phyloP scores from a whole-genome alignment of 1,140 invertebrate genomes.

The Wiebesia pumilae region DNA sequence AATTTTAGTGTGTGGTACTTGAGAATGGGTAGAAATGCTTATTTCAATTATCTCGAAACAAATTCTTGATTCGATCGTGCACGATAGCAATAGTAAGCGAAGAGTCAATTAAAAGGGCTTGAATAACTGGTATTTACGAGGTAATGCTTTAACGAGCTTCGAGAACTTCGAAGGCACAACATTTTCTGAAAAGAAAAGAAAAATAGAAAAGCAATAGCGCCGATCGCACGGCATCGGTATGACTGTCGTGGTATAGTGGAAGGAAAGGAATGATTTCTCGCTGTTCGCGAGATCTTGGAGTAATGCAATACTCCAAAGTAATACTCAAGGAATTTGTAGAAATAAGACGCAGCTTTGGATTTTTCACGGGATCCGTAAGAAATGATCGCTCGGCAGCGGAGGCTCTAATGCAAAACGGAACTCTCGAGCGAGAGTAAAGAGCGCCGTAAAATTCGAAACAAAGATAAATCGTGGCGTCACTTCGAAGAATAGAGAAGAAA shows the following conservation, averaged over 20 bases:
- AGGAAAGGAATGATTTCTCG: not conserved
- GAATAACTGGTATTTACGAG: not conserved
- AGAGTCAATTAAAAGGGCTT: not conserved
- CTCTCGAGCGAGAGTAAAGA: slow-evolving; percentile 43
- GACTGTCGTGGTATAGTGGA: not conserved
- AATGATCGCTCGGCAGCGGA: slow-evolving; percentile 8
- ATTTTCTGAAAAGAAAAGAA: too few species aligned
- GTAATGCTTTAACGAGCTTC: not conserved
- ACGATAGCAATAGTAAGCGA: not conserved
- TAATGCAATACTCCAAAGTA: not conserved
- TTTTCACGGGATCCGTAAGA: not conserved
- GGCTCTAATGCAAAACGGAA: not conserved
- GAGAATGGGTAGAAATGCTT: not conserved
- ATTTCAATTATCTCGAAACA: slow-evolving; percentile 7
- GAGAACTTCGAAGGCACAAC: too few species aligned
- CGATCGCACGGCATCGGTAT: not conserved
- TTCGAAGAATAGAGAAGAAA: slow-evolving; percentile 34
- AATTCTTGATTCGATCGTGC: not conserved
- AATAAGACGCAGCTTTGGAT: not conserved
- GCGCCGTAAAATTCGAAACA: slow-evolving; percentile 21
- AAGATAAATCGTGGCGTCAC: slow-evolving; percentile 50
- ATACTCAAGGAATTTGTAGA: not conserved
- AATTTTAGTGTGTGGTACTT: not conserved
- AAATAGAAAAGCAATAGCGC: too few species aligned
- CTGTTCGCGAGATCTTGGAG: not conserved